Evolutionary conservation across 2,888 invertebrate genomes (phyloP).

Genomic region (Dryadula phaetusa): DNA sequence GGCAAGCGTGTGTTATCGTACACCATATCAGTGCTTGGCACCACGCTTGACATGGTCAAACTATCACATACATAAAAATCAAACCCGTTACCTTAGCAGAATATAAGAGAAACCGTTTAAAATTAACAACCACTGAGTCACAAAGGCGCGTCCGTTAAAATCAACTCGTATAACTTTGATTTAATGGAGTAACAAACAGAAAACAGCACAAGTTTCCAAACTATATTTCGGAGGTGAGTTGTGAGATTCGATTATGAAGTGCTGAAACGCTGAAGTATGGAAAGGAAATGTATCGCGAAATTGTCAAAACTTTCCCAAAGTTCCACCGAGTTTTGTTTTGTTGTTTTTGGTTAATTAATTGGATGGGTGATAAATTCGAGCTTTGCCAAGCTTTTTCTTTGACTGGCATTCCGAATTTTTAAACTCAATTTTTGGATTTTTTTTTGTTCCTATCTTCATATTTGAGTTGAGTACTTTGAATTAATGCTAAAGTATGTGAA

Average conservation of each 20-base stretch:
- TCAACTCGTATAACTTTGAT: constrained; percentile 28
- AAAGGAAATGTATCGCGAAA: constrained; percentile 39
- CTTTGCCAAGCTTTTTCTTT: constrained; percentile 20
- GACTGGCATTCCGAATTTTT: constrained; percentile 12
- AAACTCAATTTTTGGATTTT: neutral
- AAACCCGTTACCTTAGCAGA: neutral
- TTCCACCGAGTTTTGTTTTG: constrained; percentile 26
- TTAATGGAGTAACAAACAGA: constrained; percentile 27
- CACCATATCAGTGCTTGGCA: too few species aligned
- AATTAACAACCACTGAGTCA: neutral
- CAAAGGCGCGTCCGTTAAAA: neutral
- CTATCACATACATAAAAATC: neutral
- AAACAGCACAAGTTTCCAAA: constrained; percentile 32
- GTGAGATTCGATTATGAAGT: constrained; percentile 38
- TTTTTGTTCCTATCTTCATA: neutral
- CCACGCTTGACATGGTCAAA: too few species aligned
- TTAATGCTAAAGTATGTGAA: too few species aligned
- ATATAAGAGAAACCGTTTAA: neutral
- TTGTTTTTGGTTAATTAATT: constrained; percentile 30
- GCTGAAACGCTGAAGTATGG: constrained; percentile 36
- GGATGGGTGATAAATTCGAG: constrained; percentile 15
- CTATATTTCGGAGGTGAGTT: constrained; percentile 38
- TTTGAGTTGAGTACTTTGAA: neutral
- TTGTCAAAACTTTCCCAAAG: constrained; percentile 31
- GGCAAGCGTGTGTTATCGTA: too few species aligned